phyloP scores from a whole-genome alignment of 2,113 vertebrate genomes.

The Oenanthe oenanthe region DNA sequence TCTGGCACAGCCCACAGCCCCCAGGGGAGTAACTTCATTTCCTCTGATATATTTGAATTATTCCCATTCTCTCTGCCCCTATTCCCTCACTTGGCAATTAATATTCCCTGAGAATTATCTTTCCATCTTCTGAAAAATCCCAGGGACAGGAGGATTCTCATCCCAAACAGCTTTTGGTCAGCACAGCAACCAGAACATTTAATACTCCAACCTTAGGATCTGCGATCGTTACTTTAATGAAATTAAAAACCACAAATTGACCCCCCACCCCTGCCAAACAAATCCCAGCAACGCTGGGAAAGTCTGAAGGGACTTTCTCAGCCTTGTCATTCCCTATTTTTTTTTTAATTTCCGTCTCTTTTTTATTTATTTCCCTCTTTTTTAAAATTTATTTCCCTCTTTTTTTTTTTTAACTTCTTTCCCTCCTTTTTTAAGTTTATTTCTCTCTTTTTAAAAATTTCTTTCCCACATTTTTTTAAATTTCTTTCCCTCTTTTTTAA shows the following conservation, averaged over 20 bases:
- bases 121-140: neutral
- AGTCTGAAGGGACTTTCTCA: neutral
- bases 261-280: neutral
- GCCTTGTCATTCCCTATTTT: neutral
- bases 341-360: no score
- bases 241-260: neutral
- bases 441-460: no score
- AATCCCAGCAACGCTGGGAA: slow-evolving; percentile 10
- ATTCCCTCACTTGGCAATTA: neutral
- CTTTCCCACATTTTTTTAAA: no score
- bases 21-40: neutral
- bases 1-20: neutral
- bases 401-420: no score
- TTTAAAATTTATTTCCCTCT: no score
- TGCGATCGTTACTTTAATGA: neutral
- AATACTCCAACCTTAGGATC: neutral
- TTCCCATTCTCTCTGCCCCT: neutral
- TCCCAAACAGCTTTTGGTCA: neutral
- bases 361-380: no score
- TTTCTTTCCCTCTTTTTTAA: no score
- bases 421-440: no score
- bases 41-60: neutral
- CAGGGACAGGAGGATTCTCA: neutral
- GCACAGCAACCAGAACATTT: neutral
- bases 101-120: neutral